phyloP scores from a whole-genome alignment of 2,888 invertebrate species.

The Amiota communis region DNA sequence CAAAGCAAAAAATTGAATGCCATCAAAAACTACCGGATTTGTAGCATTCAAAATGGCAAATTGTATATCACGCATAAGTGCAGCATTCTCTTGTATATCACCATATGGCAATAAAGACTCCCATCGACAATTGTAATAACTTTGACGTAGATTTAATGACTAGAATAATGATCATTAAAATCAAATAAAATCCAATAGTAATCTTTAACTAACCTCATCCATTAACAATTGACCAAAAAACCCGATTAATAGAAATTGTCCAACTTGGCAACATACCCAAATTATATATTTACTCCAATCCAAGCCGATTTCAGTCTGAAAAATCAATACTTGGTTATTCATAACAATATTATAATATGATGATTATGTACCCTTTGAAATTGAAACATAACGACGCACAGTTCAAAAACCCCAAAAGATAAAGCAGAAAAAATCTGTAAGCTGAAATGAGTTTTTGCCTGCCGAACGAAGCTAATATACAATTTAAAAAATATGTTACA shows the following conservation, averaged over 20 bases:
- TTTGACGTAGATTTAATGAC: conserved; percentile 29
- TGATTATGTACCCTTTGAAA: conserved; percentile 30
- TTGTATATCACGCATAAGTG: conserved; percentile 36
- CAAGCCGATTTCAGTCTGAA: conserved; percentile 22
- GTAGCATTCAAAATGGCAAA: conserved; percentile 39
- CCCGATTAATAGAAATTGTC: conserved; percentile 38
- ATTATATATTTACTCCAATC: conserved; percentile 34
- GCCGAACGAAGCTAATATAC: conserved; percentile 29
- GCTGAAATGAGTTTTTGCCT: conserved; percentile 38
- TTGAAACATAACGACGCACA: conserved; percentile 38
- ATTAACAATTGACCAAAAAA: conserved; percentile 41
- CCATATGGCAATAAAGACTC: conserved; percentile 37
- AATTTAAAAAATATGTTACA: too few species aligned
- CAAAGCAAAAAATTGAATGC: conserved; percentile 31
- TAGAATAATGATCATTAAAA: background rate
- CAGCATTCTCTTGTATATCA: conserved; percentile 30
- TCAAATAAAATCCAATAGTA: background rate
- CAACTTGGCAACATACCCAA: conserved; percentile 38
- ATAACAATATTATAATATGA: background rate
- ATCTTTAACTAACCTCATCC: conserved; percentile 30
- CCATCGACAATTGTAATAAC: conserved; percentile 40
- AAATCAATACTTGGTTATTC: background rate
- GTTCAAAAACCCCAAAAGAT: conserved; percentile 35
- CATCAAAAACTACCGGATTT: conserved; percentile 34
- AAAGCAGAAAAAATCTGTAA: conserved; percentile 37